Percentiles rank a stretch among this genome's conserved stretches.
Evolutionary conservation across 2,888 invertebrate genomes (phyloP).

Genomic region (Andrena marginata): DNA sequence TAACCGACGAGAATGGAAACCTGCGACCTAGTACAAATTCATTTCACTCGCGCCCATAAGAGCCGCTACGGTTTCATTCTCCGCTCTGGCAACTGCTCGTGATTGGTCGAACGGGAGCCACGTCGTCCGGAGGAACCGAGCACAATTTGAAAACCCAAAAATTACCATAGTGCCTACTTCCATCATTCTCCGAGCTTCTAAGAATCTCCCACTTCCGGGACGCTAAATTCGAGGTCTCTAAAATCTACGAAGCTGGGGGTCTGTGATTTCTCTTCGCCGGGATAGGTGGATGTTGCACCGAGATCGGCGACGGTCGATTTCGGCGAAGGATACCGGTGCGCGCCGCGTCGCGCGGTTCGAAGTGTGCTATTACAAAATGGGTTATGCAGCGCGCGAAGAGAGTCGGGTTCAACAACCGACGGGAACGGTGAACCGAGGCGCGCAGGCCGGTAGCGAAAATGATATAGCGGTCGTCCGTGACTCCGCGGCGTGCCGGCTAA

Average conservation of each 20-base stretch:
- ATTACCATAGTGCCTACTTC: too few relatives aligned
- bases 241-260: neutral
- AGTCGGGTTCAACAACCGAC: slow-evolving; percentile 83
- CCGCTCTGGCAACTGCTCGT: slow-evolving; percentile 40
- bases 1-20: slow-evolving; percentile 71
- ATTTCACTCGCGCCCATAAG: slow-evolving; percentile 53
- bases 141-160: too few relatives aligned
- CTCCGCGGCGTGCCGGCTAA: slow-evolving; percentile 67
- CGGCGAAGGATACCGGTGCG: slow-evolving; percentile 80
- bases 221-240: neutral
- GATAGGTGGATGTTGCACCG: neutral
- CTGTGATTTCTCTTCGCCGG: neutral
- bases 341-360: slow-evolving; percentile 79
- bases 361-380: slow-evolving; percentile 85
- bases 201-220: too few relatives aligned
- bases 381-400: slow-evolving; percentile 84
- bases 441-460: slow-evolving; percentile 80
- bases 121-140: too few relatives aligned
- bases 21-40: slow-evolving; percentile 58
- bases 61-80: slow-evolving; percentile 44
- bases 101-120: too few relatives aligned
- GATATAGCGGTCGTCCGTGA: slow-evolving; percentile 80
- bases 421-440: slow-evolving; percentile 77
- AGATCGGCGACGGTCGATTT: slow-evolving; percentile 52
- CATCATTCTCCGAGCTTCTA: too few relatives aligned